Conservation (phyloP, 2,797 vertebrate genomes). For the Cetoscarus ocellatus region DNA sequence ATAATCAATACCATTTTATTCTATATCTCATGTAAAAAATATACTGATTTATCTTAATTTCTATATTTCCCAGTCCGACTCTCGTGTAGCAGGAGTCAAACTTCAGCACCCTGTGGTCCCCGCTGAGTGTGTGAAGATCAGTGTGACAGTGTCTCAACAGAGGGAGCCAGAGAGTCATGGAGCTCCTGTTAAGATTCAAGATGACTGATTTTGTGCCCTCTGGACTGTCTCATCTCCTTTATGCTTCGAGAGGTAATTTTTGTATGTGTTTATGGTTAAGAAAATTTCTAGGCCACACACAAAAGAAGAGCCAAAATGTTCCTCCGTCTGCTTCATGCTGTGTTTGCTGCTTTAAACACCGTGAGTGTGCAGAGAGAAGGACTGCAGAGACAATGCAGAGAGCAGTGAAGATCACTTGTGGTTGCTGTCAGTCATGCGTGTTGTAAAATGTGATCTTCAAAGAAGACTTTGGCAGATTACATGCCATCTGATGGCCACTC, state of each 20-base stretch:
- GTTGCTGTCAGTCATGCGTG: constrained; percentile 50
- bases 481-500: constrained; percentile 48
- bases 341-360: constrained; percentile 53
- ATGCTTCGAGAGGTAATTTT: constrained; percentile 55
- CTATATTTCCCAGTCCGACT: neutral
- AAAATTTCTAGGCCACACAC: constrained; percentile 60
- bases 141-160: constrained; percentile 64
- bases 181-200: constrained; percentile 46
- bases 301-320: constrained; percentile 50
- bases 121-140: constrained; percentile 6
- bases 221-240: constrained; percentile 58
- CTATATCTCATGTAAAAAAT: too few species aligned
- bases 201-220: constrained; percentile 60
- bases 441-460: constrained; percentile 57
- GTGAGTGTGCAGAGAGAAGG: constrained; percentile 21
- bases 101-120: constrained; percentile 14
- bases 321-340: constrained; percentile 56
- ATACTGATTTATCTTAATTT: too few species aligned
- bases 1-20: too few species aligned
- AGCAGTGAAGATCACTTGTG: constrained; percentile 35
- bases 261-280: constrained; percentile 53
- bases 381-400: constrained; percentile 21
- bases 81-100: constrained; percentile 20
- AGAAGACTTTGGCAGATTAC: constrained; percentile 47
- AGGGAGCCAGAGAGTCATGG: constrained; percentile 73